Evolutionary conservation across 1,140 invertebrate genomes (phyloP), one percentile per base, ranked within the genome.

Genomic region (Procambarus virginalis): DNA sequence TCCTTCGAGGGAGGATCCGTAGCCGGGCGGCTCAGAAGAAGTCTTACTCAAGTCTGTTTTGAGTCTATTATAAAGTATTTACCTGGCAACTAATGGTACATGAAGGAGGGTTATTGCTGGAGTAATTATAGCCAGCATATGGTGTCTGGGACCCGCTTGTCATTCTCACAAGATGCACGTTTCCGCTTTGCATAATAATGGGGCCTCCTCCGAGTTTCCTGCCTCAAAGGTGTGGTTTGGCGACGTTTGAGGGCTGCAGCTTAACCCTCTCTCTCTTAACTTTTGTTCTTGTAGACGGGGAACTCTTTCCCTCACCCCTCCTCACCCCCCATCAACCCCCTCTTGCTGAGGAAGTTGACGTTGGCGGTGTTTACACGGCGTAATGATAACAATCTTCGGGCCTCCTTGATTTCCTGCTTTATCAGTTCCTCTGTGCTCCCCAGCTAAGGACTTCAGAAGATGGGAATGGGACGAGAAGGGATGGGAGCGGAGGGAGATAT

Each of bases 111-210:
- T 20, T 68, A 17, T 68, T 68, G 10, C 12, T 68, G 12, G 64
- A 17, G 12, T 68, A 68, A 68, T 68, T 68, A 68, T 17, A 17
- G 12, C 20, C 17, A 68, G 64, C 64, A 68, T 68, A 68, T 68
- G 64, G 64, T 68, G 51, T 55, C 51, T 55, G 51, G 64, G 64
- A 1, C 64, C 20, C 4, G 64, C 64, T 5, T 68, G 64, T 68
- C 64, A n/a, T 68, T 68, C 64, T 68, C 64, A n/a, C 64, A 68
- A 68, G 64, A 68, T n/a, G 64, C 64, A 68, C 64, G 20, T 68
- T 20, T 68, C 64, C 64, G 64, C 14, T 17, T n/a, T 17, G 12
- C 64, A 17, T 68, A n/a, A 68, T 68, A 68, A 68, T 12, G 64
- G 64, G 51, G 51, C 20, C 20, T n/a, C 64, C 64, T n/a, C 20